Conservation (phyloP, 2,888 invertebrate genomes). For the Pocota personata region DNA sequence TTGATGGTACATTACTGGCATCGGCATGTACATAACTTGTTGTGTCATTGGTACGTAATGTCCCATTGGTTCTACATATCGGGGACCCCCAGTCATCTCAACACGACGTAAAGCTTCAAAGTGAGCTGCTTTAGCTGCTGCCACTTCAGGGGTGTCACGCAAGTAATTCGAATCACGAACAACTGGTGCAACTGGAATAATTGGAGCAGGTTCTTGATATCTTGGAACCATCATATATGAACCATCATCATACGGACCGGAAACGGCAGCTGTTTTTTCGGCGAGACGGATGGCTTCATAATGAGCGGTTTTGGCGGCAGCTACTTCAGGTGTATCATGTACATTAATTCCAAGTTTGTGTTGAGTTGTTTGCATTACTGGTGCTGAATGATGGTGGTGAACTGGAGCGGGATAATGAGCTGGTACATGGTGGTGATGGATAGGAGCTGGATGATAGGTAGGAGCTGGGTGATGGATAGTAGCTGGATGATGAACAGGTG, state of each 20-base stretch:
- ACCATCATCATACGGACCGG: conserved; percentile 23
- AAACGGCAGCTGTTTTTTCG: conserved; percentile 55
- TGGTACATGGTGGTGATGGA: not conserved
- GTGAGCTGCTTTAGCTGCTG: conserved; percentile 80
- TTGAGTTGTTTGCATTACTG: conserved; percentile 34
- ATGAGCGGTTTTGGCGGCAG: conserved; percentile 80
- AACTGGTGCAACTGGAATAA: conserved; percentile 19
- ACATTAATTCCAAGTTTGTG: conserved; percentile 76
- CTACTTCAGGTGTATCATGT: conserved; percentile 83
- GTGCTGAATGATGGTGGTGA: conserved; percentile 7
- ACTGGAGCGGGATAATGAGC: not conserved
- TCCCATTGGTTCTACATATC: not conserved
- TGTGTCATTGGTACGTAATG: conserved; percentile 16
- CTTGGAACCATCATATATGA: conserved; percentile 18
- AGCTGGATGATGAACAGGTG: not conserved
- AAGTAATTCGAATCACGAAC: conserved; percentile 64
- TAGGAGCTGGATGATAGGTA: not conserved
- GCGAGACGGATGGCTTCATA: conserved; percentile 80
- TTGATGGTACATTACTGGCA: conserved; percentile 24
- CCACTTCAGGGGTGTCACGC: conserved; percentile 83
- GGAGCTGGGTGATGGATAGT: not conserved
- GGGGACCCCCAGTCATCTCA: conserved; percentile 59
- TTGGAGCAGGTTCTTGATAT: not conserved
- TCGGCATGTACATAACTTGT: conserved; percentile 29
- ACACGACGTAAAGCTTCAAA: conserved; percentile 80